Conservation (phyloP, 2,113 vertebrate species). For the Sialia sialis region DNA sequence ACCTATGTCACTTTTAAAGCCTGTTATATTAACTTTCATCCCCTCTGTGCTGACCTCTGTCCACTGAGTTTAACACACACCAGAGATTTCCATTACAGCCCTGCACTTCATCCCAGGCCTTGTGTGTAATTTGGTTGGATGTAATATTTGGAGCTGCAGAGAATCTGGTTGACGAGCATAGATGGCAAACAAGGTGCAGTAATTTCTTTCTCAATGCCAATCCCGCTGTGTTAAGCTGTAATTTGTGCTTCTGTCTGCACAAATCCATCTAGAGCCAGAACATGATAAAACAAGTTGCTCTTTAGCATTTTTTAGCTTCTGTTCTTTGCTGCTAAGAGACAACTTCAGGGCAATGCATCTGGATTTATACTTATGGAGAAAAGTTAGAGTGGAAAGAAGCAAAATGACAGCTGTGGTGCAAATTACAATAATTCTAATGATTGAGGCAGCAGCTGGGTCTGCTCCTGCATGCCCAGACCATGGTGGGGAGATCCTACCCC, state of each 20-base stretch:
- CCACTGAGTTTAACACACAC: background rate
- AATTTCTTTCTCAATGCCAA: background rate
- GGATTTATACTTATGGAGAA: background rate
- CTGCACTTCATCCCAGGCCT: background rate
- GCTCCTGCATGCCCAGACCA: background rate
- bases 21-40: background rate
- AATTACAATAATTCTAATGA: background rate
- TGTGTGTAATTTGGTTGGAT: background rate
- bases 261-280: background rate
- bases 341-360: background rate
- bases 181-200: background rate
- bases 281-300: conserved; percentile 47
- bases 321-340: conserved; percentile 35
- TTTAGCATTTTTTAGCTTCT: conserved; percentile 26
- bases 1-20: background rate
- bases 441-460: background rate
- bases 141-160: background rate
- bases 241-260: conserved; percentile 19
- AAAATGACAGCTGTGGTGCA: background rate
- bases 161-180: background rate
- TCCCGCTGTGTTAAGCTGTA: background rate
- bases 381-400: background rate
- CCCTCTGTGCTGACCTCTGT: background rate
- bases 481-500: background rate
- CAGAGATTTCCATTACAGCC: background rate